Evolutionary conservation across 2,888 invertebrate species (phyloP).

Genomic region (Trachelus iudaicus): DNA sequence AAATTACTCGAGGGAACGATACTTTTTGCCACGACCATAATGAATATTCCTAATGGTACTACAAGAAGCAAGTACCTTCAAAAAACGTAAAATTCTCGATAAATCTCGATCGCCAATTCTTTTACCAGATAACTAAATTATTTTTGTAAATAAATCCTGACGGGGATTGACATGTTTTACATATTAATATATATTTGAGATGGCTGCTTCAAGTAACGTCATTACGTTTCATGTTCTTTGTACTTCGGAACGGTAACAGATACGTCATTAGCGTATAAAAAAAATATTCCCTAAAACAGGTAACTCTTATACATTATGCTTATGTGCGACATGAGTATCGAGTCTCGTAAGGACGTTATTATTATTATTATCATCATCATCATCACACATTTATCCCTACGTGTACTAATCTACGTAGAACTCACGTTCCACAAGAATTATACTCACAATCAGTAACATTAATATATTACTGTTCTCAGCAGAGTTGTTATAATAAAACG

Average conservation of each 20-base stretch:
- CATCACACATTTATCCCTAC: neutral
- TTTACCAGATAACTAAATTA: constrained; percentile 33
- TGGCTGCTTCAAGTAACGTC: neutral
- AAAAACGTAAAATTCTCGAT: neutral
- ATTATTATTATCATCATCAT: neutral
- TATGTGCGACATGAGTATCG: neutral
- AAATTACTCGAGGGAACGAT: neutral
- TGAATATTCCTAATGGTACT: neutral
- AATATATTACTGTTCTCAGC: constrained; percentile 34
- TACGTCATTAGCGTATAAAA: neutral
- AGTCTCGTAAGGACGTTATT: neutral
- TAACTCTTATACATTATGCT: neutral
- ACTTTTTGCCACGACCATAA: neutral
- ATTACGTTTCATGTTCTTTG: neutral
- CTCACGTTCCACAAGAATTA: constrained; percentile 36
- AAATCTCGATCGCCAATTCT: neutral
- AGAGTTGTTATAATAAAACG: constrained; percentile 46
- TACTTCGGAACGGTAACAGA: neutral
- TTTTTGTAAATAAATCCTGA: constrained; percentile 35
- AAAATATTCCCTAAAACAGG: neutral
- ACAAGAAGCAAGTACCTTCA: neutral
- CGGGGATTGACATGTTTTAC: neutral
- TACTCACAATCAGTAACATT: constrained; percentile 32
- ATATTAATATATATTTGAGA: neutral
- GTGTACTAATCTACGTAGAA: constrained; percentile 5